Conservation (phyloP, 2,113 vertebrate genomes). For the Etheostoma spectabile region DNA sequence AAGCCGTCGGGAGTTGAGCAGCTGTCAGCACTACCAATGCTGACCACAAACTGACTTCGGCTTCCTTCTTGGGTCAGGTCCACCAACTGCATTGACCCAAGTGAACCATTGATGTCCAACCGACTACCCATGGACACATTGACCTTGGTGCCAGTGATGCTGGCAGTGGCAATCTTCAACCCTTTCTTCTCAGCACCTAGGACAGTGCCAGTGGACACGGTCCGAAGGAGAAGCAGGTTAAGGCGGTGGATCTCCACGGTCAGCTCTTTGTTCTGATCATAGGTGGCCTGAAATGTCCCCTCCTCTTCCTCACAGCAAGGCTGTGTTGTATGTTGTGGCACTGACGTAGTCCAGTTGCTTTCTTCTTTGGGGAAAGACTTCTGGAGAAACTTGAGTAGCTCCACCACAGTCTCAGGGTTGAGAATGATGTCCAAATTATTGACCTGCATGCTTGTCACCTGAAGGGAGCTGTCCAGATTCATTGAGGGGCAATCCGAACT, state of each 20-base stretch:
- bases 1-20: slow-evolving; percentile 68
- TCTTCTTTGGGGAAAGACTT: slow-evolving; percentile 97
- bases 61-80: slow-evolving; percentile 92
- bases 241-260: slow-evolving; percentile 96
- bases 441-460: slow-evolving; percentile 94
- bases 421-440: slow-evolving; percentile 98
- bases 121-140: slow-evolving; percentile 92
- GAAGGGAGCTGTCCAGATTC: slow-evolving; percentile 94
- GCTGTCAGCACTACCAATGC: slow-evolving; percentile 88
- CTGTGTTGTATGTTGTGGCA: slow-evolving; percentile 82
- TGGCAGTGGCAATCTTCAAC: slow-evolving; percentile 96
- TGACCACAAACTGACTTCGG: slow-evolving; percentile 93
- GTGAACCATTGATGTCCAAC: slow-evolving; percentile 91
- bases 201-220: slow-evolving; percentile 84
- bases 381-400: slow-evolving; percentile 95
- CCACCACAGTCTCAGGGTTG: slow-evolving; percentile 98
- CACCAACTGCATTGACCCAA: slow-evolving; percentile 93
- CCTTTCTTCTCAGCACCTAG: slow-evolving; percentile 90
- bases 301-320: slow-evolving; percentile 79
- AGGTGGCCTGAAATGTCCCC: slow-evolving; percentile 89
- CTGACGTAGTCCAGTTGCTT: slow-evolving; percentile 79
- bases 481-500: slow-evolving; percentile 96
- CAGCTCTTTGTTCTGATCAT: slow-evolving; percentile 93
- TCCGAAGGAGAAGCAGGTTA: slow-evolving; percentile 93
- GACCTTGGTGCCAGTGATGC: slow-evolving; percentile 94